Conservation (phyloP, 2,888 invertebrate genomes). For the Empis stercorea region DNA sequence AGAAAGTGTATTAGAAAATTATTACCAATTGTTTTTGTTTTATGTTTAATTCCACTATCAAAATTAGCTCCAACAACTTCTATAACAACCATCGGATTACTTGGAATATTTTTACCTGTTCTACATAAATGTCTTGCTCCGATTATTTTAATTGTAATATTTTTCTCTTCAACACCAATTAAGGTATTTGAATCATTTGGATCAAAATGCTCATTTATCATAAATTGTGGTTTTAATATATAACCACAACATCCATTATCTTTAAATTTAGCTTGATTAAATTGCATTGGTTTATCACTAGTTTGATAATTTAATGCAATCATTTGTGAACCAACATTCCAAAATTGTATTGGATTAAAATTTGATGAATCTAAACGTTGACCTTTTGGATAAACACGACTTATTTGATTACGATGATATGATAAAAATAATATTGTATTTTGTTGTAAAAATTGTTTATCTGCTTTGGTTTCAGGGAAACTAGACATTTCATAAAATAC, state of each 20-base stretch:
- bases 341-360: conserved; percentile 87
- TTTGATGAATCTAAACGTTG: conserved; percentile 94
- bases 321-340: conserved; percentile 96
- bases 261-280: conserved; percentile 85
- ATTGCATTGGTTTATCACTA: conserved; percentile 87
- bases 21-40: conserved; percentile 77
- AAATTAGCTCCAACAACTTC: conserved; percentile 81
- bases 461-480: conserved; percentile 91
- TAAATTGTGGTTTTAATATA: conserved; percentile 78
- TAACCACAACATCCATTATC: conserved; percentile 91
- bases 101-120: conserved; percentile 69
- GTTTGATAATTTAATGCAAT: conserved; percentile 97
- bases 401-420: conserved; percentile 75
- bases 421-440: conserved; percentile 58
- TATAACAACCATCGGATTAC: conserved; percentile 78
- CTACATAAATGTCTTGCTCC: conserved; percentile 82
- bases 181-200: conserved; percentile 57
- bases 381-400: conserved; percentile 90
- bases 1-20: too few species aligned
- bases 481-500: conserved; percentile 95
- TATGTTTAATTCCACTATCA: conserved; percentile 69
- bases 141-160: conserved; percentile 62
- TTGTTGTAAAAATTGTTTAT: conserved; percentile 73
- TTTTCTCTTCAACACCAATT: conserved; percentile 45
- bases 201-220: conserved; percentile 65